Evolutionary conservation across 2,113 vertebrate genomes (phyloP), one percentile per base, ranked within the genome.

Genomic region (Cheirogaleus medius): DNA sequence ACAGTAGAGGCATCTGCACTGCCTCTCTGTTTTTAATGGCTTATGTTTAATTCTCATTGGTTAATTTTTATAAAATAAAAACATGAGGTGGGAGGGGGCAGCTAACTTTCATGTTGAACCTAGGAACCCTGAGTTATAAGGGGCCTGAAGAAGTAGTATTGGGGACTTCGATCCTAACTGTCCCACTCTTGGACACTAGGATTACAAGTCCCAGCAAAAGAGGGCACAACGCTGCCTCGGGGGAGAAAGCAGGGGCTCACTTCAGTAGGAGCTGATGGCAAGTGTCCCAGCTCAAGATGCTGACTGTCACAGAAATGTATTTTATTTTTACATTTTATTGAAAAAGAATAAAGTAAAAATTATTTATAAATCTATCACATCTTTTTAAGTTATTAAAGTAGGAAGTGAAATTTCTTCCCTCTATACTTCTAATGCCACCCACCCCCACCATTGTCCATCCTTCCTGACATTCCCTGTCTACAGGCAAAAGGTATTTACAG

Each of bases 321-420:
- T 96, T 74, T 54, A 56, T 74, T 88, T 96, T 83, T 39, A 27
- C 37, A 49, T 90, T 87, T 88, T 47, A 81, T 73, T 68, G 21
- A 80, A n/a, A 91, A 86, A 87, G 32, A 76, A 76, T 56, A 76
- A 78, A 71, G 92, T 92, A 44, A 78, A 87, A 63, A 63, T 86
- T 29, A 78, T 63, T 29, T 32, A 66, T 81, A 86, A 88, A 85
- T 4, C 21, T 27, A 64, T 0, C 11, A 63, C 9, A 83, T 6
- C 49, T 89, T 92, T 89, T 74, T 8, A 54, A 94, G 73, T 81
- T 94, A 64, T 76, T 95, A 82, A 88, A 88, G 20, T 52, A 94
- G 37, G 39, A 96, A 92, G 47, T 52, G 34, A 76, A 69, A 66
- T 15, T 49, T 6, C 49, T 73, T 91, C 49, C 8, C 39, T 91